Percentiles rank a stretch among this genome's conserved stretches.
These are phyloP conservation scores for Coturnix japonica DNA, from an alignment of 2,113 vertebrate genomes.

Conservation along the genomic window DNA sequence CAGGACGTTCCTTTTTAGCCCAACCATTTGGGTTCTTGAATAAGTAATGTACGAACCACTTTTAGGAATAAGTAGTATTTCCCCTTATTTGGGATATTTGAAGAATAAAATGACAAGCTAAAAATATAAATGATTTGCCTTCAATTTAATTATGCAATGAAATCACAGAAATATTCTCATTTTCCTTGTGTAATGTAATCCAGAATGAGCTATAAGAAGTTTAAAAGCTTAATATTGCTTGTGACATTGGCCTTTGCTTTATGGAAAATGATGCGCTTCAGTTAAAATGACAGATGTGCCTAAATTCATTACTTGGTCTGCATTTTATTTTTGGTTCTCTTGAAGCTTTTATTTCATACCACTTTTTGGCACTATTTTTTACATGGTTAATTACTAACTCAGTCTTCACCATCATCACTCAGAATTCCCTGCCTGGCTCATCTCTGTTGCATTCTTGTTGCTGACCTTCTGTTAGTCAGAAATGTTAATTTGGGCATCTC, in stretches of 20 bases:
- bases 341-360: neutral
- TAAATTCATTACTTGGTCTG: neutral
- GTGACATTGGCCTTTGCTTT: neutral
- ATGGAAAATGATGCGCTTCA: neutral
- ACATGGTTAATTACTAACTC: neutral
- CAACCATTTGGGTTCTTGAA: neutral
- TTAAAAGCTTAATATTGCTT: neutral
- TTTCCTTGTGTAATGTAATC: neutral
- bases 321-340: neutral
- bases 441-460: neutral
- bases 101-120: neutral
- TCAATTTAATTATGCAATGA: neutral
- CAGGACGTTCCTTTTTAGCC: neutral
- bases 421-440: neutral
- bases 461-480: neutral
- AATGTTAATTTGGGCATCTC: neutral
- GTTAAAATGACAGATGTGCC: neutral
- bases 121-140: neutral
- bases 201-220: neutral
- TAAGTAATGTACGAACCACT: neutral
- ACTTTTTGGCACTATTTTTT: neutral
- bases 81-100: neutral
- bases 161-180: neutral
- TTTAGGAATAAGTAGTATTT: neutral
- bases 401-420: neutral